These are phyloP conservation scores for Cygnus olor DNA, from an alignment of 2,797 vertebrate genomes.

Conservation along the genomic window DNA sequence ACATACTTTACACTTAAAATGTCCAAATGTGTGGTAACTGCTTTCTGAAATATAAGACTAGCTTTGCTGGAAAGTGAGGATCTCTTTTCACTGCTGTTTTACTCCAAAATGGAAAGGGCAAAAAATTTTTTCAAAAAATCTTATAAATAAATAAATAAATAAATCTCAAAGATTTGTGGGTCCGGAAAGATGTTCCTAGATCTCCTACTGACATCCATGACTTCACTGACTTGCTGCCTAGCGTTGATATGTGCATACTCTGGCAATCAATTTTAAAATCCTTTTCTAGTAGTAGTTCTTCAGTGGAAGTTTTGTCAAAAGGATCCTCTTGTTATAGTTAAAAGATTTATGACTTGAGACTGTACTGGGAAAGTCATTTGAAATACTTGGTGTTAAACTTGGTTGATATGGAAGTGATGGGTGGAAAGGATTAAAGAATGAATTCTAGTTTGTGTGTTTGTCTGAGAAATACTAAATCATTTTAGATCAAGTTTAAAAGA, in stretches of 20 bases:
- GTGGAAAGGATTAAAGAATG: neutral
- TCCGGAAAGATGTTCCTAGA: neutral
- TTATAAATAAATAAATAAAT: too few species aligned
- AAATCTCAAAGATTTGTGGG: neutral
- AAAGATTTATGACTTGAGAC: neutral
- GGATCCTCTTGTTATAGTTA: neutral
- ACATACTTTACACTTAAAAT: neutral
- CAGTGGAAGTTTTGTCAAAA: neutral
- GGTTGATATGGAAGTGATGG: neutral
- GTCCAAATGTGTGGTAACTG: neutral
- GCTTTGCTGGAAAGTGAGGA: neutral
- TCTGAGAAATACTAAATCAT: neutral
- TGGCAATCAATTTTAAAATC: neutral
- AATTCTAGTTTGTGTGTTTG: neutral
- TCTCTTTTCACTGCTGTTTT: neutral
- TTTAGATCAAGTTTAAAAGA: neutral
- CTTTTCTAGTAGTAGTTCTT: neutral
- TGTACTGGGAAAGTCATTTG: neutral
- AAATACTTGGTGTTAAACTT: neutral
- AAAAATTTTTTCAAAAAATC: neutral
- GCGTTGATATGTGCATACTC: fast-evolving
- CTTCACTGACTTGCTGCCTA: neutral
- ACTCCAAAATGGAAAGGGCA: neutral
- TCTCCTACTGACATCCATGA: neutral
- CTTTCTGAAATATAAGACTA: neutral